Evolutionary conservation across 1,140 invertebrate species (phyloP), one percentile per base, ranked within the genome.

Genomic region (Zaprionus lachaisei): DNA sequence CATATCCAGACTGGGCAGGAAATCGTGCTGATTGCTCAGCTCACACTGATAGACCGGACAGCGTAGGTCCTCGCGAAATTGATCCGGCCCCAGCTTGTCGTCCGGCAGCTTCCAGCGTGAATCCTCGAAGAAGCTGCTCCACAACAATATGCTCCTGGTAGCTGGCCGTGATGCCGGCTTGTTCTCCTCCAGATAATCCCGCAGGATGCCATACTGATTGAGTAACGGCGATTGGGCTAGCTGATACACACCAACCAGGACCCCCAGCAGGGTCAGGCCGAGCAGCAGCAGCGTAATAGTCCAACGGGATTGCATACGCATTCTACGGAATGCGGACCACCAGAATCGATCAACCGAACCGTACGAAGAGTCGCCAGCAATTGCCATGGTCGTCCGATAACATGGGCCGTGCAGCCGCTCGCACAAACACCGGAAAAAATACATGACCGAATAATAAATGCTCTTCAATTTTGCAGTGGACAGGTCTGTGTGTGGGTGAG

Each of bases 111-210:
- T 72, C 92, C 92, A 93, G 15, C 83, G 84, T n/a, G 65, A 20
- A 58, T 91, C 72, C 0, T 63, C 83, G 28, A 92, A 93, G 63
- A 93, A 92, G 1, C 62, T 65, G 54, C 63, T 92, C 92, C 92
- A 93, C 0, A 92, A 44, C 5, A 93, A 60, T 14, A 93, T 92
- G 22, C 56, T 77, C 0, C 86, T 83, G 0, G 80, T 73, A 9
- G 24, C 12, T 4, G 14, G 22, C 2, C 6, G 24, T 26, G 26
- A 14, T 17, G 37, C 7, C 6, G 26, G 26, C 22, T 44, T 22
- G 4, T 37, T 5, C 7, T 20, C 17, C 15, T 66, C 44, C 57
- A 80, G 26, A 12, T 90, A 89, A 5, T 71, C 26, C 1, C 74
- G 71, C 51, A 92, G 47, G n/a, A 92, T 82, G 22, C 31, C 73